These are phyloP conservation scores for Scaptomyza hsui DNA, from an alignment of 1,140 invertebrate genomes.

Conservation along the genomic window DNA sequence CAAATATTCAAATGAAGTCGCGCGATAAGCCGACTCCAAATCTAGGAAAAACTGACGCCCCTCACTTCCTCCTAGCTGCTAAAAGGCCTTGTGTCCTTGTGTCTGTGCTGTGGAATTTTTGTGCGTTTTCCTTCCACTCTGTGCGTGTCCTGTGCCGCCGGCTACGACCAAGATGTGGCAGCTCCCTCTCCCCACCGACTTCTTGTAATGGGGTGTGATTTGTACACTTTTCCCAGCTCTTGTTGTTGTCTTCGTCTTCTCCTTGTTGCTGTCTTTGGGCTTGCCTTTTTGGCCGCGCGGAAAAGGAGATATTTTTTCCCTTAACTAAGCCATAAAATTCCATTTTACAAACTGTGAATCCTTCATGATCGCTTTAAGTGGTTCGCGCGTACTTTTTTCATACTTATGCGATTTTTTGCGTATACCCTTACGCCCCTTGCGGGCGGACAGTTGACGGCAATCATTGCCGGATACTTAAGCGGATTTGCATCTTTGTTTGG, in stretches of 20 bases:
- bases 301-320: slow-evolving; percentile 56
- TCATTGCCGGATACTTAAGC: slow-evolving; percentile 83
- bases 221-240: slow-evolving; percentile 67
- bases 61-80: background rate
- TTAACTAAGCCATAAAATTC: slow-evolving; percentile 82
- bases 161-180: slow-evolving; percentile 20
- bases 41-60: slow-evolving; percentile 70
- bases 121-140: slow-evolving; percentile 1
- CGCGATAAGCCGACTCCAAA: slow-evolving; percentile 81
- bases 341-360: slow-evolving; percentile 84
- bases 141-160: slow-evolving; percentile 48
- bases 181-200: background rate
- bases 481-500: slow-evolving; percentile 81
- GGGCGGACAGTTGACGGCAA: slow-evolving; percentile 54
- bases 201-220: slow-evolving; percentile 82
- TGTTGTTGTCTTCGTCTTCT: slow-evolving; percentile 20
- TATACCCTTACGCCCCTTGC: background rate
- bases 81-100: slow-evolving; percentile 11
- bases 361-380: slow-evolving; percentile 84
- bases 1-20: slow-evolving; percentile 83
- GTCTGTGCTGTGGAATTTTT: slow-evolving; percentile 51
- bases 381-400: slow-evolving; percentile 55
- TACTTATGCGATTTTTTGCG: background rate
- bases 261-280: slow-evolving; percentile 18
- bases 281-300: slow-evolving; percentile 51